These are phyloP conservation scores for Bombus haemorrhoidalis DNA, from an alignment of 1,140 invertebrate species.

Conservation along the genomic window DNA sequence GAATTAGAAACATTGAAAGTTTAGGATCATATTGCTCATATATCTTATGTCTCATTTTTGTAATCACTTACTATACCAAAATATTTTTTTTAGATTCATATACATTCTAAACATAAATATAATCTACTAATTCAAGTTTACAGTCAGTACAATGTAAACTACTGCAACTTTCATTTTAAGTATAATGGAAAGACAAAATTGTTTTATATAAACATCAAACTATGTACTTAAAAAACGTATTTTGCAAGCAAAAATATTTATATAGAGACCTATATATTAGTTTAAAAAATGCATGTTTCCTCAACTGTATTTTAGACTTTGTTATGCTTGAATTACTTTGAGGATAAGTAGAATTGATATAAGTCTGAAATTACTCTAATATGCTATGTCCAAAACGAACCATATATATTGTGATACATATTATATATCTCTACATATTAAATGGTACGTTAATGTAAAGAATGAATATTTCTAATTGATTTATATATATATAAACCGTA, in stretches of 20 bases:
- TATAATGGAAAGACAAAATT: background rate
- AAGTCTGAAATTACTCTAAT: background rate
- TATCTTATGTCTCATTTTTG: background rate
- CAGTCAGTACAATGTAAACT: background rate
- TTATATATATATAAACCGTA: background rate
- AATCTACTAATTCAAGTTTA: background rate
- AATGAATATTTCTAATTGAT: background rate
- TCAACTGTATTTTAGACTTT: background rate
- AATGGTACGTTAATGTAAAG: background rate
- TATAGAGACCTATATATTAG: background rate
- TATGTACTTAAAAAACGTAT: background rate
- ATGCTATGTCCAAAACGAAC: constrained; percentile 4
- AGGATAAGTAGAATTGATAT: background rate
- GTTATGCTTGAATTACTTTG: background rate
- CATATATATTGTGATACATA: constrained; percentile 32
- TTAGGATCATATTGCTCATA: background rate
- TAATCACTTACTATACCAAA: background rate
- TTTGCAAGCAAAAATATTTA: background rate
- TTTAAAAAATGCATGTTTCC: background rate
- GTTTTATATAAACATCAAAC: background rate
- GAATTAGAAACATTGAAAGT: background rate
- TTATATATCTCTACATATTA: constrained; percentile 45
- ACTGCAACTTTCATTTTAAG: background rate
- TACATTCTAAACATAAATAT: background rate
- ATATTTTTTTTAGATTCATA: background rate